A percentile compares a stretch with the other conserved stretches of the same genome.
Conservation (phyloP, 2,113 vertebrate species). For the Takifugu bimaculatus region DNA sequence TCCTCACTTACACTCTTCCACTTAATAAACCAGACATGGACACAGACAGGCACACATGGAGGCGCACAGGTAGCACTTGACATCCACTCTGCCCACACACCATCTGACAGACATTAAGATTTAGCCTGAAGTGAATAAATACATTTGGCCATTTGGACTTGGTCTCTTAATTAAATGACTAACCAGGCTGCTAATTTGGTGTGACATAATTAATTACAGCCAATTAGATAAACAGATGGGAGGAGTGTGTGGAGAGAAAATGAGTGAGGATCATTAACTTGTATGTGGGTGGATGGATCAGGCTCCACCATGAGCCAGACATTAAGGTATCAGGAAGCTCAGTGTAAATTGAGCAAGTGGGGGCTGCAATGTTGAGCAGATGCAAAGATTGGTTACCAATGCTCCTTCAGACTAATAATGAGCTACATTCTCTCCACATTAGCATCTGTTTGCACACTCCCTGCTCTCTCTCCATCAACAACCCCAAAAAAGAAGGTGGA, state of each 20-base stretch:
- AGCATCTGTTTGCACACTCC: not conserved
- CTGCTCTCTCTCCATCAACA: not conserved
- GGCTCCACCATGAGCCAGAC: conserved; percentile 30
- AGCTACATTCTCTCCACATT: conserved; percentile 23
- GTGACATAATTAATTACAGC: conserved; percentile 75
- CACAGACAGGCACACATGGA: not conserved
- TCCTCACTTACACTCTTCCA: conserved; percentile 30
- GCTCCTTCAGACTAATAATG: conserved; percentile 30
- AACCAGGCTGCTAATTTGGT: conserved; percentile 69
- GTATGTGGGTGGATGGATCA: conserved; percentile 40
- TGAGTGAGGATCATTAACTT: conserved; percentile 64
- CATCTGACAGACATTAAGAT: conserved; percentile 31
- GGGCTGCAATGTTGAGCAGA: conserved; percentile 25
- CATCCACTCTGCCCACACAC: conserved; percentile 8
- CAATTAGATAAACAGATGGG: conserved; percentile 78
- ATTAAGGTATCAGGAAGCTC: conserved; percentile 12
- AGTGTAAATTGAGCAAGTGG: conserved; percentile 13
- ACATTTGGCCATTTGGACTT: conserved; percentile 49
- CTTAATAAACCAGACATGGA: not conserved
- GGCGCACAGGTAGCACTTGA: not conserved
- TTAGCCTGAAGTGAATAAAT: conserved; percentile 54
- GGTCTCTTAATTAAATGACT: conserved; percentile 65
- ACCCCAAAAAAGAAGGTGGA: too few species aligned
- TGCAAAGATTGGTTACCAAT: conserved; percentile 22
- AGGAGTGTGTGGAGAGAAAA: conserved; percentile 46